A percentile compares a stretch with the other conserved stretches of the same genome.
phyloP scores from a whole-genome alignment of 2,888 invertebrate genomes.

The Operophtera brumata region DNA sequence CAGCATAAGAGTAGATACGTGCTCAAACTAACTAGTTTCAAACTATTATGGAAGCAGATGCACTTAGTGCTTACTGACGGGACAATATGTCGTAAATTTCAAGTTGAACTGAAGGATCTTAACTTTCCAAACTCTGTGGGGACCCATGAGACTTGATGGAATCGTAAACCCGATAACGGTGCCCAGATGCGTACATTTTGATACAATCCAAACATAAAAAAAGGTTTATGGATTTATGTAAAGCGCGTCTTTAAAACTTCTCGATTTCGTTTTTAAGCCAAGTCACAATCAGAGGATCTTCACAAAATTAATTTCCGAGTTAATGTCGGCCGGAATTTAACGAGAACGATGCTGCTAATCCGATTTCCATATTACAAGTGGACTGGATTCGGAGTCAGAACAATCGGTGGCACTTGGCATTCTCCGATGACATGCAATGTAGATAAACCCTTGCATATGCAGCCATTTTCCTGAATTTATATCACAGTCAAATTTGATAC shows the following conservation, averaged over 20 bases:
- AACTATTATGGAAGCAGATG: constrained; percentile 27
- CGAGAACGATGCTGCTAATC: constrained; percentile 20
- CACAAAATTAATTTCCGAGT: constrained; percentile 26
- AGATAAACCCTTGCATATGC: constrained; percentile 18
- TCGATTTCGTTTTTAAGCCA: constrained; percentile 13
- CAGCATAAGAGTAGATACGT: constrained; percentile 4
- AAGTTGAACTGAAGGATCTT: constrained; percentile 18
- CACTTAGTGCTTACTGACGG: constrained; percentile 18
- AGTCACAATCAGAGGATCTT: constrained; percentile 16
- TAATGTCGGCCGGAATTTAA: constrained; percentile 16
- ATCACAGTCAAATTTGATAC: constrained; percentile 19
- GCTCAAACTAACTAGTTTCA: constrained; percentile 17
- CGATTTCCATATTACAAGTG: constrained; percentile 31
- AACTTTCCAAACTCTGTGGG: constrained; percentile 16
- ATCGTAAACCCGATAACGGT: constrained; percentile 12
- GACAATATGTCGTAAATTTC: constrained; percentile 21
- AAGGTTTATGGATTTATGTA: constrained; percentile 16
- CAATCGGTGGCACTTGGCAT: constrained; percentile 18
- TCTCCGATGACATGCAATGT: constrained; percentile 11
- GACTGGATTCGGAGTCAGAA: constrained; percentile 19
- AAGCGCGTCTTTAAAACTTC: constrained; percentile 12
- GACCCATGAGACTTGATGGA: constrained; percentile 12
- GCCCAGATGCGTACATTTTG: constrained; percentile 6
- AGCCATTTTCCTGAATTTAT: constrained; percentile 22
- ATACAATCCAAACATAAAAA: constrained; percentile 17